Evolutionary conservation across 1,140 invertebrate genomes (phyloP), one percentile per base, ranked within the genome.

Genomic region (Scaptomyza graminum): DNA sequence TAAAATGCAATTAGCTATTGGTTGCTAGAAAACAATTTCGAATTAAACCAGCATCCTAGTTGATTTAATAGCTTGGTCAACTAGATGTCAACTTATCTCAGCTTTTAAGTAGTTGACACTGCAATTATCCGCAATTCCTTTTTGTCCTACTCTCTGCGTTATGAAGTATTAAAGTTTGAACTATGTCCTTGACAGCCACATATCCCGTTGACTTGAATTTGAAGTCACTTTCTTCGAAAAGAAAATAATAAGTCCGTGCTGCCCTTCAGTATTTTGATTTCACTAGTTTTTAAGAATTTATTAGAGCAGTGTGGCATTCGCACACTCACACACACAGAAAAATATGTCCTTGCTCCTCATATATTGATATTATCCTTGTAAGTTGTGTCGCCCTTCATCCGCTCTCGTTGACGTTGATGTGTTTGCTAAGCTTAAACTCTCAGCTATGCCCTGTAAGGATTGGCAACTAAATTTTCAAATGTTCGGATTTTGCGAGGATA

Each of bases 401-500:
- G 60, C 39, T 54, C 7, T 34, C 54, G 50, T 46, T 56, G 50
- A 37, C 44, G 28, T 65, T 56, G 57, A 46, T 61, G 71, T 81
- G 82, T 67, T 78, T 71, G 51, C 54, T 55, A 22, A n/a, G 56
- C 44, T 49, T 46, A 49, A 39, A 41, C 51, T 59, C 47, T 44
- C 57, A 28, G n/a, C 41, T 8, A 47, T 49, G 15, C 60, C 28
- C 22, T 44, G 15, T n/a, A 15, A 34, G 16, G 71, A 81, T 68
- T 75, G 83, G 39, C 83, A 78, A 78, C 66, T 81, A 78, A 87
- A 78, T 78, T 69, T 72, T 68, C 72, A 78, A 82, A 87, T 85
- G 71, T 52, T 63, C 28, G 64, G 67, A 59, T 66, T 81, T 65
- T 18, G 39, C 59, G 52, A 43, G 76, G 68, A 64, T 84, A 70